These are phyloP conservation scores for Lasiurus cinereus DNA, from an alignment of 2,113 vertebrate species.

Conservation along the genomic window DNA sequence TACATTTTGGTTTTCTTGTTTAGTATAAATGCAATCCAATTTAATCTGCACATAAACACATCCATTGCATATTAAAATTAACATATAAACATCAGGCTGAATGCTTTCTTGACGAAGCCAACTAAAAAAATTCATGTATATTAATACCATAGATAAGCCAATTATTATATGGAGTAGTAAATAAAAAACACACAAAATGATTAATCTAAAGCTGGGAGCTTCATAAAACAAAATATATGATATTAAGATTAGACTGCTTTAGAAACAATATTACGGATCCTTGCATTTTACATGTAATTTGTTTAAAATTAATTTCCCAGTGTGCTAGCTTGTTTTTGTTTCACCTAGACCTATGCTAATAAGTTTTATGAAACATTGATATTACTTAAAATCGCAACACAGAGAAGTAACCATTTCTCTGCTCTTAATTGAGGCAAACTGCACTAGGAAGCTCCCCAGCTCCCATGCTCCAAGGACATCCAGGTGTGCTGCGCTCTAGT, in stretches of 20 bases:
- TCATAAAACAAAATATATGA: constrained; percentile 76
- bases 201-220: constrained; percentile 79
- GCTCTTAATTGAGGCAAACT: constrained; percentile 58
- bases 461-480: neutral
- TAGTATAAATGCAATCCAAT: constrained; percentile 78
- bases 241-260: constrained; percentile 75
- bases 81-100: constrained; percentile 76
- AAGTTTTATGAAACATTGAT: constrained; percentile 80
- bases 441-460: neutral
- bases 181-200: constrained; percentile 81
- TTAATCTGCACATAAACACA: constrained; percentile 85
- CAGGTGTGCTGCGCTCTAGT: neutral
- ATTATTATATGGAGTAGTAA: constrained; percentile 84
- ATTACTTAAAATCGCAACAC: constrained; percentile 78
- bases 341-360: constrained; percentile 77
- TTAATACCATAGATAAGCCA: constrained; percentile 82
- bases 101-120: constrained; percentile 78
- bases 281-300: constrained; percentile 79
- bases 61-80: constrained; percentile 83
- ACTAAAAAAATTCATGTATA: constrained; percentile 81
- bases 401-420: constrained; percentile 56
- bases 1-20: constrained; percentile 74
- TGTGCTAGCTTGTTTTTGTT: constrained; percentile 71
- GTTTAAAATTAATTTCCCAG: constrained; percentile 83
- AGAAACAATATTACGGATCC: constrained; percentile 75